Conservation (phyloP, 2,888 invertebrate species). For the Drepanosiphum platanoidis region DNA sequence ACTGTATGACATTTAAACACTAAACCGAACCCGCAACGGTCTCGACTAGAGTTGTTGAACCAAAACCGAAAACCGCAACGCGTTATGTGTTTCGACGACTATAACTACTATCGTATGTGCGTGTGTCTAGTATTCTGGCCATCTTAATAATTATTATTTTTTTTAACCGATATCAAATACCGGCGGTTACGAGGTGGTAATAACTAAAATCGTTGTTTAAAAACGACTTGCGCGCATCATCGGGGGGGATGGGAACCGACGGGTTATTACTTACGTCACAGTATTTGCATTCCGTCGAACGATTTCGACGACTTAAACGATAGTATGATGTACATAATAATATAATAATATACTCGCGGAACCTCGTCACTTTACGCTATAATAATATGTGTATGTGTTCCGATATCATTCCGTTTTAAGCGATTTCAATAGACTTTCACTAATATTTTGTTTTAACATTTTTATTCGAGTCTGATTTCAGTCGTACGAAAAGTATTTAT, state of each 20-base stretch:
- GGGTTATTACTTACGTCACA: neutral
- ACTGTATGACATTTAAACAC: neutral
- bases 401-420: no score
- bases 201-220: neutral
- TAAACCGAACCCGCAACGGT: neutral
- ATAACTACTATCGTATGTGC: neutral
- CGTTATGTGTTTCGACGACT: neutral
- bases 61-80: neutral
- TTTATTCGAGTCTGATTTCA: no score
- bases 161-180: neutral
- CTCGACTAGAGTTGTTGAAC: neutral
- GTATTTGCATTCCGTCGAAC: neutral
- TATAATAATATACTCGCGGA: neutral
- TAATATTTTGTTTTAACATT: no score
- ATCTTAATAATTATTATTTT: neutral
- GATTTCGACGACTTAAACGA: neutral
- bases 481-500: no score
- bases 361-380: no score
- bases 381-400: no score
- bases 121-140: neutral
- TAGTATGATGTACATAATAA: neutral
- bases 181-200: neutral
- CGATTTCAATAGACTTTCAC: no score
- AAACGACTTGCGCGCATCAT: neutral
- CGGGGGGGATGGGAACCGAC: neutral